A percentile compares a stretch with the other conserved stretches of the same genome.
phyloP scores from a whole-genome alignment of 2,797 vertebrate genomes.

The Malurus leucopterus region DNA sequence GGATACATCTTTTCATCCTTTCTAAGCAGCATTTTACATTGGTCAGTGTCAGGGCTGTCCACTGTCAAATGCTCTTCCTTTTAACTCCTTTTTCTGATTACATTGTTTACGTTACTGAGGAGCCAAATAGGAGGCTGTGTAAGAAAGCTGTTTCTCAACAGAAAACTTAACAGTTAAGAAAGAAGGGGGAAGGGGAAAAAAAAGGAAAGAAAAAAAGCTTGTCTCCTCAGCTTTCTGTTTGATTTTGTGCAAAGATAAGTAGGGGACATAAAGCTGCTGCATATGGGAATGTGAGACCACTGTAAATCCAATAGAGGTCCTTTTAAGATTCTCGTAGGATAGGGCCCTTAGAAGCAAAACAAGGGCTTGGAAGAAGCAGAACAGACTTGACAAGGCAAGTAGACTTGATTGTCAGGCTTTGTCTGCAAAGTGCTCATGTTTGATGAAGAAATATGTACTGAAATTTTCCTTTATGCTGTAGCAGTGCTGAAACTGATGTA shows the following conservation, averaged over 20 bases:
- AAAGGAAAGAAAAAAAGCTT: fast-evolving
- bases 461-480: background rate
- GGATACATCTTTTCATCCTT: background rate
- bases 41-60: background rate
- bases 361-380: background rate
- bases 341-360: background rate
- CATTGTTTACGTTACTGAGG: background rate
- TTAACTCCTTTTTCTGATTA: background rate
- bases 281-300: background rate
- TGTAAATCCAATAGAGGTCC: background rate
- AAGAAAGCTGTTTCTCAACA: background rate
- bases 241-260: background rate
- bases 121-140: background rate
- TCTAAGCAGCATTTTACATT: background rate
- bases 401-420: background rate
- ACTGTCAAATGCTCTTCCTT: background rate
- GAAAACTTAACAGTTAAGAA: background rate
- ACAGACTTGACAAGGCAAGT: background rate
- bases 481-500: background rate
- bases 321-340: background rate
- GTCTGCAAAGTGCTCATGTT: background rate
- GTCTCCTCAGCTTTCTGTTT: background rate
- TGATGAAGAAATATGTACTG: background rate
- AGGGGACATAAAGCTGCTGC: background rate
- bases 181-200: fast-evolving